phyloP scores from a whole-genome alignment of 2,113 vertebrate species.

The Sakesphorus luctuosus region DNA sequence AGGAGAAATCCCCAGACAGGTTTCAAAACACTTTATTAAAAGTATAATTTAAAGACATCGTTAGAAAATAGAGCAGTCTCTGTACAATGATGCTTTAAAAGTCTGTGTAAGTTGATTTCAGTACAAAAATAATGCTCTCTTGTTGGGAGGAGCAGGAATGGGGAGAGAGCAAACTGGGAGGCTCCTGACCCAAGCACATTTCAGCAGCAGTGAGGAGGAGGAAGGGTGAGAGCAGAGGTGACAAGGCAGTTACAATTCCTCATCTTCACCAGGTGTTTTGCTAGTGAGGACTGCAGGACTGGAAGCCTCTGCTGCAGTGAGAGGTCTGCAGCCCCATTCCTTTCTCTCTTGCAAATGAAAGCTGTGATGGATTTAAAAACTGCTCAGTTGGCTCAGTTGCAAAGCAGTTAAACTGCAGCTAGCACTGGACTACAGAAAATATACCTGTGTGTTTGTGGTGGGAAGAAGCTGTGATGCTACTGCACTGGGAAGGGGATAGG shows the following conservation, averaged over 20 bases:
- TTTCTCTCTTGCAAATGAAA: neutral
- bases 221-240: neutral
- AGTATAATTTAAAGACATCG: constrained; percentile 41
- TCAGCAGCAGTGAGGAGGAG: neutral
- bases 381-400: neutral
- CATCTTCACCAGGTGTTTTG: neutral
- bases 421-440: neutral
- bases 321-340: neutral
- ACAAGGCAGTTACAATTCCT: neutral
- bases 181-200: neutral
- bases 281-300: neutral
- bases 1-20: neutral
- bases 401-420: neutral
- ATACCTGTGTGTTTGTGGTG: neutral
- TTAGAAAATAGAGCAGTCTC: constrained; percentile 12
- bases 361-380: neutral
- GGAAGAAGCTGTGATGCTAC: neutral
- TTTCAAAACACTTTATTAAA: constrained; percentile 51
- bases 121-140: constrained; percentile 14
- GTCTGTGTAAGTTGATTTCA: neutral
- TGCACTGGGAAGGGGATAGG: neutral
- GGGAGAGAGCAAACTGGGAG: neutral
- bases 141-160: neutral
- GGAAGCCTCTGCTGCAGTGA: neutral
- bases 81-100: neutral